Conservation (phyloP, 2,797 vertebrate genomes). For the Mus minutoides region DNA sequence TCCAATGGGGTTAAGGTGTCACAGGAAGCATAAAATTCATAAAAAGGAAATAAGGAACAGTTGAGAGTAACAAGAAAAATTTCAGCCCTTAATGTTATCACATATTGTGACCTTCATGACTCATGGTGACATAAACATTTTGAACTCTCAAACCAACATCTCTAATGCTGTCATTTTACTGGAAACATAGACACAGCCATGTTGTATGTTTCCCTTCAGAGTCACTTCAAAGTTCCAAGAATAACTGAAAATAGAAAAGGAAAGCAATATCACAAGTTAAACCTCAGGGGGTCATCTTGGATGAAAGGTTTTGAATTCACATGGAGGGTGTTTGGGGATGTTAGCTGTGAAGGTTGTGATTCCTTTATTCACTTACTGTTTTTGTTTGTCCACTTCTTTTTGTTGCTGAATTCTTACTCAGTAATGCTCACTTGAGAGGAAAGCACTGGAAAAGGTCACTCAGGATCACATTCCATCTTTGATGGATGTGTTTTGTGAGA, state of each 20-base stretch:
- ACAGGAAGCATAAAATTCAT: not conserved
- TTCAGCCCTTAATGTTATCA: not conserved
- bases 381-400: not conserved
- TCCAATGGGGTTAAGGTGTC: not conserved
- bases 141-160: constrained; percentile 4
- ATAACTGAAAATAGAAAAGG: constrained; percentile 12
- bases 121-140: not conserved
- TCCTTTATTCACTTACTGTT: not conserved
- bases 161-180: not conserved
- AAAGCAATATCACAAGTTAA: constrained; percentile 20
- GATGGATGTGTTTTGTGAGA: constrained; percentile 39
- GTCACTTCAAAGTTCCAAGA: not conserved
- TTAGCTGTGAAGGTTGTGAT: not conserved
- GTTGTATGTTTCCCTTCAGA: not conserved
- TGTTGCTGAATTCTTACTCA: not conserved
- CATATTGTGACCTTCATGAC: not conserved
- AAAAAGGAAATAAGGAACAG: constrained; percentile 9
- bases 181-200: not conserved
- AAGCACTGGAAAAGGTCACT: constrained; percentile 33
- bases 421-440: constrained; percentile 39
- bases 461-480: constrained; percentile 34
- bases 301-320: constrained; percentile 1
- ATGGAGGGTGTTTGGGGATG: constrained; percentile 23
- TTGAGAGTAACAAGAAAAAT: not conserved
- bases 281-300: not conserved